Evolutionary conservation across 2,797 vertebrate species (phyloP).

Genomic region (Poecilia wingei): DNA sequence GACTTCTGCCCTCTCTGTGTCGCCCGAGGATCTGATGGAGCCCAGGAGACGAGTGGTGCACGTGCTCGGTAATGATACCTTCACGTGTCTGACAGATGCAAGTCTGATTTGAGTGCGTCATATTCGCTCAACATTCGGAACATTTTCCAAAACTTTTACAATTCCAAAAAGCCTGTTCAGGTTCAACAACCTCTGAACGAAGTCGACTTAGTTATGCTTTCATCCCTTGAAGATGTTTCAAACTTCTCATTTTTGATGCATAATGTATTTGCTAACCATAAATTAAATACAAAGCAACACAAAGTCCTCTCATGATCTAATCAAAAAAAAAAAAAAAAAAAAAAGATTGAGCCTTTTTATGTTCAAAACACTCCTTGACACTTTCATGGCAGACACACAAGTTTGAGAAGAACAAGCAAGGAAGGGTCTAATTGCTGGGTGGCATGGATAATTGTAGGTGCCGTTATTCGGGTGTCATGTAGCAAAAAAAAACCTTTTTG

Average conservation of each 20-base stretch:
- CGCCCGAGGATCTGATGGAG: conserved; percentile 70
- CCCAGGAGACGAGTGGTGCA: conserved; percentile 90
- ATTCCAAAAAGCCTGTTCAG: neutral
- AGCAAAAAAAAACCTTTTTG: conserved; percentile 53
- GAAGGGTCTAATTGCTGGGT: conserved; percentile 69
- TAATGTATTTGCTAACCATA: neutral
- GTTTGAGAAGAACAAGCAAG: conserved; percentile 45
- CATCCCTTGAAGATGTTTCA: neutral
- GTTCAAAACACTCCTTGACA: conserved; percentile 29
- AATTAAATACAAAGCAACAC: conserved; percentile 12
- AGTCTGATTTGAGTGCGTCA: neutral
- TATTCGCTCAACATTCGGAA: neutral
- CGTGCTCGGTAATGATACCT: conserved; percentile 85
- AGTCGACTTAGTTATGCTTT: neutral
- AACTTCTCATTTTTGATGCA: neutral
- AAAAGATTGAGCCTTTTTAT: neutral
- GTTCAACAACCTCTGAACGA: neutral
- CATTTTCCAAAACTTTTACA: neutral
- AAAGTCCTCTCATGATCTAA: neutral
- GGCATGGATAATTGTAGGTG: conserved; percentile 66
- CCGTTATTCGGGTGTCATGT: conserved; percentile 60
- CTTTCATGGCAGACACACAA: conserved; percentile 31
- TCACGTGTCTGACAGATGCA: neutral
- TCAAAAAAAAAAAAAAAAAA: too few species aligned
- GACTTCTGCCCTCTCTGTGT: conserved; percentile 61